Evolutionary conservation across 2,888 invertebrate species (phyloP).

Genomic region (Drosophila seclusa): DNA sequence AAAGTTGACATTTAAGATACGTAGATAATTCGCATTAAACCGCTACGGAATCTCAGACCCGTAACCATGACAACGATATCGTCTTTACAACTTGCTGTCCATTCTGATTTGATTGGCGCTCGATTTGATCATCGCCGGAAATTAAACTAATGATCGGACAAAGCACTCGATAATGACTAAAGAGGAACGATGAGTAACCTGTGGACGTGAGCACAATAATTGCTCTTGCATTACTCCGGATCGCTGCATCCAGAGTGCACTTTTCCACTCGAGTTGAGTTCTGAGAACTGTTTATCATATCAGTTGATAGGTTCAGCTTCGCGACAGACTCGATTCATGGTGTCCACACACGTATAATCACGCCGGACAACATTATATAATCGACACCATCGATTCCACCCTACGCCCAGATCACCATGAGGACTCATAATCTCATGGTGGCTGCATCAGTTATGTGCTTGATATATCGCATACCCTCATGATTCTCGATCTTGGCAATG

Average conservation of each 20-base stretch:
- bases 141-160: slow-evolving; percentile 95
- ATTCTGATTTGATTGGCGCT: slow-evolving; percentile 96
- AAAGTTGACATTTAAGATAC: slow-evolving; percentile 75
- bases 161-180: slow-evolving; percentile 95
- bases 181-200: slow-evolving; percentile 89
- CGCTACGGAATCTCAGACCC: slow-evolving; percentile 97
- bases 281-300: slow-evolving; percentile 94
- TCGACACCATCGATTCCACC: slow-evolving; percentile 96
- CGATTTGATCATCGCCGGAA: slow-evolving; percentile 91
- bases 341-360: slow-evolving; percentile 95
- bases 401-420: slow-evolving; percentile 96
- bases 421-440: slow-evolving; percentile 98
- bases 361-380: slow-evolving; percentile 99
- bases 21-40: slow-evolving; percentile 95
- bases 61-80: slow-evolving; percentile 97
- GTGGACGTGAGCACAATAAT: slow-evolving; percentile 90
- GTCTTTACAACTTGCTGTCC: slow-evolving; percentile 91
- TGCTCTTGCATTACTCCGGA: slow-evolving; percentile 93
- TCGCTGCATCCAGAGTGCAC: slow-evolving; percentile 95
- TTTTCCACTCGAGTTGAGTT: slow-evolving; percentile 86
- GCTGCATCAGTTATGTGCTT: slow-evolving; percentile 96
- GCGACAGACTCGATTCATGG: slow-evolving; percentile 96
- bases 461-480: slow-evolving; percentile 96
- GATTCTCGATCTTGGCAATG: slow-evolving; percentile 99
- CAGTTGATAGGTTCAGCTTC: slow-evolving; percentile 98